Evolutionary conservation across 2,888 invertebrate genomes (phyloP).

Genomic region (Drosophila aldrichi): DNA sequence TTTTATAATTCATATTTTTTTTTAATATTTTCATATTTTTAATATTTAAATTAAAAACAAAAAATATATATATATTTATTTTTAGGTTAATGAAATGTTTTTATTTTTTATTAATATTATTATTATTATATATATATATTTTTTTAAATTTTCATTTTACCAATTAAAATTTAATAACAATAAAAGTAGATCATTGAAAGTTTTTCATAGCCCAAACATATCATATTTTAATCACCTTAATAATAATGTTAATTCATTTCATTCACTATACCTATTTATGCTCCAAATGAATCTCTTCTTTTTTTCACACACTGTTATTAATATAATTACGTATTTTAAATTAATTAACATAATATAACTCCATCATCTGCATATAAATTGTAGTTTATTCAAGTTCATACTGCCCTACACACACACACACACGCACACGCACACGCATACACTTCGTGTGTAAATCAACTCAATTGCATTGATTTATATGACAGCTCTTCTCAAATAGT

Average conservation of each 20-base stretch:
- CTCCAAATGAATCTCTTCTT: conserved; percentile 1
- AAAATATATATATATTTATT: too few species aligned
- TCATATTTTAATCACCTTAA: neutral
- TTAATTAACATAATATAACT: conserved; percentile 6
- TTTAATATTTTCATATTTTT: too few species aligned
- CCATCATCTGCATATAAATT: neutral
- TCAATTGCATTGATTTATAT: conserved; percentile 25
- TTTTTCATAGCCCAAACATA: neutral
- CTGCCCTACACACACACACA: neutral
- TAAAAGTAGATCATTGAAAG: neutral
- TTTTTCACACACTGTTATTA: neutral
- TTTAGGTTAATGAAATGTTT: too few species aligned
- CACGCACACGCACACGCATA: neutral
- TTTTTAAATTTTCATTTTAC: too few species aligned
- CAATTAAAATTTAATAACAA: too few species aligned
- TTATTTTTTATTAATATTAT: too few species aligned
- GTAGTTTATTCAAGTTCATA: neutral
- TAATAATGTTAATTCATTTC: neutral
- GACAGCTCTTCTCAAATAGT: conserved; percentile 23
- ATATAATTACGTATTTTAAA: conserved; percentile 7
- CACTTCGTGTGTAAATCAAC: neutral
- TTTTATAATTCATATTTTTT: too few species aligned
- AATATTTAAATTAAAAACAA: too few species aligned
- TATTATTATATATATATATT: too few species aligned
- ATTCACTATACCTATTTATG: neutral